Conservation (phyloP, 2,888 invertebrate species). For the Selenia dentaria region DNA sequence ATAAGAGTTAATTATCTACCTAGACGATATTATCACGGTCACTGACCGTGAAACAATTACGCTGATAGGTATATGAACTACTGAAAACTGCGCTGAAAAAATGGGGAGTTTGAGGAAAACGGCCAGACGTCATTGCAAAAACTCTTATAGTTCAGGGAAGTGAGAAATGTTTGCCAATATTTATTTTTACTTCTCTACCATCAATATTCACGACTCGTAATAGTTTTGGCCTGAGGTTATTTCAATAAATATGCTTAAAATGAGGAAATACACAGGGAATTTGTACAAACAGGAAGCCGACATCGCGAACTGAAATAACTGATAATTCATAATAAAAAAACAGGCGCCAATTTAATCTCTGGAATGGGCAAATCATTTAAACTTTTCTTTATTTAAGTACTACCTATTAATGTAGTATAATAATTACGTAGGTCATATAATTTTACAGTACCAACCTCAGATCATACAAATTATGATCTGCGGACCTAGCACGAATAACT, state of each 20-base stretch:
- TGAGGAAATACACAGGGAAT: slow-evolving; percentile 8
- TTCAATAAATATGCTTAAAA: slow-evolving; percentile 11
- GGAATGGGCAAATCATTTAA: neutral
- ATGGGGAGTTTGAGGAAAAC: slow-evolving; percentile 37
- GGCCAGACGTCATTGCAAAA: slow-evolving; percentile 50
- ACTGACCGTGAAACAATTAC: no score
- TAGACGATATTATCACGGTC: no score
- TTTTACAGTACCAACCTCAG: no score
- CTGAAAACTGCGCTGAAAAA: slow-evolving; percentile 1
- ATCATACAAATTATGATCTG: no score
- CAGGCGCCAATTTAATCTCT: neutral
- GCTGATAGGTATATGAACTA: no score
- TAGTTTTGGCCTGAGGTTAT: slow-evolving; percentile 29
- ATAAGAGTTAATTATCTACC: no score
- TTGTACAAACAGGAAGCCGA: slow-evolving; percentile 18
- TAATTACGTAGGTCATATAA: no score
- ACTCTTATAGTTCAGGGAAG: slow-evolving; percentile 64
- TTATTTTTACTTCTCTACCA: slow-evolving; percentile 60
- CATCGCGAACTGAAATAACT: slow-evolving; percentile 7
- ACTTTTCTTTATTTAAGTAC: no score
- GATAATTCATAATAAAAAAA: neutral
- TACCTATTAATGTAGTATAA: no score
- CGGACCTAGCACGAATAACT: no score
- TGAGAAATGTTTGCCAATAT: slow-evolving; percentile 65
- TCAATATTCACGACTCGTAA: slow-evolving; percentile 48